Base-by-base conservation (phyloP, 64 coral and sea anemone genomes). In the Platygyra sinensis region DNA sequence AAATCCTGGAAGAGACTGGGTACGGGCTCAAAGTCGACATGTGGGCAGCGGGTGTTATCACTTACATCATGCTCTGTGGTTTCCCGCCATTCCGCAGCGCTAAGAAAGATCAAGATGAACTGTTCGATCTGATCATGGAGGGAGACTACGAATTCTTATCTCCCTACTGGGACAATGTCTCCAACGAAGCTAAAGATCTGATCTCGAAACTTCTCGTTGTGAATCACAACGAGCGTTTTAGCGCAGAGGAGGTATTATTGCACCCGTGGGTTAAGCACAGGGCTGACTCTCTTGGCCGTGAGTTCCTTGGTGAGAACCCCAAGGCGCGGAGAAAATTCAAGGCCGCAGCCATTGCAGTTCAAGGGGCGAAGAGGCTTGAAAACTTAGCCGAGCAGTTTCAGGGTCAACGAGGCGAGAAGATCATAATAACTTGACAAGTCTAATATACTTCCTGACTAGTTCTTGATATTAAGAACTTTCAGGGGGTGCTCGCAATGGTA, bases 1-100 rank as follows among this genome's bases (percentile, higher is more conserved):
- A 99, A 85, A 99, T 99, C n/a, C 88, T 99, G 1, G 97, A 96
- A 60, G 97, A 99, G 51, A 77, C 87, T 63, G 97, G 97, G 8
- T 99, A 99, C 60, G 94, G 97, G 13, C 89, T 99, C 10, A 95
- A 95, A 30, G 93, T 99, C 7, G 97, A 99, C 88, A 94, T 89
- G 88, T 99, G 97, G 97, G 97, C 97, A 13, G 97, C 97, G 16
- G 97, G 97, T 60, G 94, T 99, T 10, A 99, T 99, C 39, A 90
- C 94, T 0, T 99, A 99, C 24, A 99, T 99, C 78, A 99, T 99
- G 97, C 91, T 99, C 27, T 99, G 97, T 72, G 97, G 97, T 46
- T 99, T 99, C 88, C 97, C 97, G 83, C 97, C 97, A 24, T 99
- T 99, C 60, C 97, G 94, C 8, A 99, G 97, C 80, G 82, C 97